Conservation (phyloP, 2,113 vertebrate genomes). For the Onychostoma macrolepis region DNA sequence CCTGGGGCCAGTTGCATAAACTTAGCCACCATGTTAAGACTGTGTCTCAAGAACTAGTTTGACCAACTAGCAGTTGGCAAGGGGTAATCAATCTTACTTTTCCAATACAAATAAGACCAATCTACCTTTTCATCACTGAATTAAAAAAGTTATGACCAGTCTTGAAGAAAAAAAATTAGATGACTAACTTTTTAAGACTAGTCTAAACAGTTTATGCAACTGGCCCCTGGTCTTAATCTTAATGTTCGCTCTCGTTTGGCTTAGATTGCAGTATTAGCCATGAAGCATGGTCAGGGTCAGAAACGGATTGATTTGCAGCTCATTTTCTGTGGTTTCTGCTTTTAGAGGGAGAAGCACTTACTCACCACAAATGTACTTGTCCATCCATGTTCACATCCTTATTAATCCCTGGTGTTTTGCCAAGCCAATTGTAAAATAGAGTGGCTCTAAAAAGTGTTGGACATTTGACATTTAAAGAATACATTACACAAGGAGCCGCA, state of each 20-base stretch:
- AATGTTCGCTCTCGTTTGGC: background rate
- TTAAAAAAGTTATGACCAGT: too few species aligned
- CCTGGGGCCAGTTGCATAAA: too few species aligned
- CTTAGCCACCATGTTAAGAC: too few species aligned
- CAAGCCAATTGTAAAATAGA: background rate
- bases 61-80: too few species aligned
- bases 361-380: conserved; percentile 5
- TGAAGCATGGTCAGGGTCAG: background rate
- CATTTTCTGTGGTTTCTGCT: conserved; percentile 43
- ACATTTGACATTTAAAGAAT: background rate
- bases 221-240: background rate
- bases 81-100: too few species aligned
- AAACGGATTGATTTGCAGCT: conserved; percentile 31
- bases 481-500: background rate
- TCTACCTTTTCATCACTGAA: too few species aligned
- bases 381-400: background rate
- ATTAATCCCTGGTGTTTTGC: conserved; percentile 28
- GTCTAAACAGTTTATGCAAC: too few species aligned
- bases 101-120: too few species aligned
- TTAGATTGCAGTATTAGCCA: background rate
- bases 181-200: too few species aligned
- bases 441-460: background rate
- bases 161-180: too few species aligned
- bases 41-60: too few species aligned
- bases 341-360: conserved; percentile 41